These are phyloP conservation scores for Benthochromis sp. DNA, from an alignment of 2,113 vertebrate genomes.

Conservation along the genomic window DNA sequence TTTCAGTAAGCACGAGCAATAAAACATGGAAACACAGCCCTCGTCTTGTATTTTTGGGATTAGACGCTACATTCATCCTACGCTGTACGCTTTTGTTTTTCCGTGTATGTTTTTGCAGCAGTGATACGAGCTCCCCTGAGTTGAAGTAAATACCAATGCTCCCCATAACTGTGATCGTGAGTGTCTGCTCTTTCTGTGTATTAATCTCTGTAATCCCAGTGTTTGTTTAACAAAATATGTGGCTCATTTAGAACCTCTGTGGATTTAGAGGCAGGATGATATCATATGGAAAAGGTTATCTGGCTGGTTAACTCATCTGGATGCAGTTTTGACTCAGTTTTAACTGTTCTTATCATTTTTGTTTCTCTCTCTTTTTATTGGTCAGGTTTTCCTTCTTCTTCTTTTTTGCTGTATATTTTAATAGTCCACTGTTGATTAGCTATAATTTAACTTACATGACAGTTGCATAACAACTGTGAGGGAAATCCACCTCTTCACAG, in stretches of 20 bases:
- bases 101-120: neutral
- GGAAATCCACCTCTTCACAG: neutral
- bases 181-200: neutral
- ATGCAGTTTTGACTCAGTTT: slow-evolving; percentile 38
- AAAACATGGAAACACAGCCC: neutral
- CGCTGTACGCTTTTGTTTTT: neutral
- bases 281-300: slow-evolving; percentile 48
- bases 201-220: slow-evolving; percentile 19
- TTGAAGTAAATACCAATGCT: neutral
- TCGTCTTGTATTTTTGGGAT: neutral
- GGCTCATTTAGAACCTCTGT: slow-evolving; percentile 34
- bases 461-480: neutral
- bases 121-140: neutral
- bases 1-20: slow-evolving; percentile 10
- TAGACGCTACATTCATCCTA: neutral
- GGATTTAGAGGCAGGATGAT: slow-evolving; percentile 6
- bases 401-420: neutral
- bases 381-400: neutral
- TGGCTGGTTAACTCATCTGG: slow-evolving; percentile 39
- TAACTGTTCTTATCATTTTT: neutral
- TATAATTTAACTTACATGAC: neutral
- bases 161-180: neutral
- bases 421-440: neutral
- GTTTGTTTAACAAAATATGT: slow-evolving; percentile 26
- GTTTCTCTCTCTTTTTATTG: neutral